Evolutionary conservation across 2,113 vertebrate genomes (phyloP).

Genomic region (Paradisaea rubra): DNA sequence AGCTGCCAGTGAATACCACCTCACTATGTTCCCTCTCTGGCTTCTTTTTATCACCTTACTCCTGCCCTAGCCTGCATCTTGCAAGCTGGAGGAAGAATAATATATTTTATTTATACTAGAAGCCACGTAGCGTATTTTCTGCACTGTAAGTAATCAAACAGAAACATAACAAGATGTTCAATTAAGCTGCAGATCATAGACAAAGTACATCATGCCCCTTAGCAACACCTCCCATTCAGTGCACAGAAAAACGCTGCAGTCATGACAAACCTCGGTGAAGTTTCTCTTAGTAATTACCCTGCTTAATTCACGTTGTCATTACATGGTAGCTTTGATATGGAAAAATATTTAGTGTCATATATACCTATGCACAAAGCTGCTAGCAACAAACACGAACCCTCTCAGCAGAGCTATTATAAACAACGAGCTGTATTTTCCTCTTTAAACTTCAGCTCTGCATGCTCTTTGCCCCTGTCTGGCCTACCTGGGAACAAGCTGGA

Average conservation of each 20-base stretch:
- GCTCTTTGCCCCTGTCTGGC: background rate
- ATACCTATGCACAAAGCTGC: background rate
- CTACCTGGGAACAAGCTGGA: background rate
- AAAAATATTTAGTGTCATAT: background rate
- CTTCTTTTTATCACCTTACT: background rate
- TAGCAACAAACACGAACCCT: background rate
- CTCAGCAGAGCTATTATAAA: background rate
- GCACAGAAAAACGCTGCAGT: background rate
- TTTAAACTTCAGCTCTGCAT: background rate
- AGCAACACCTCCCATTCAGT: background rate
- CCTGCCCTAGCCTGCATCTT: background rate
- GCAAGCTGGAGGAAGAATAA: background rate
- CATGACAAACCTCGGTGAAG: background rate
- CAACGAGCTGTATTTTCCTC: rapidly evolving
- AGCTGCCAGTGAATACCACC: background rate
- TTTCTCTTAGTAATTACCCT: constrained; percentile 5
- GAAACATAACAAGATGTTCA: constrained; percentile 6
- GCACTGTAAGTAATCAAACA: background rate
- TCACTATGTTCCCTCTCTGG: background rate
- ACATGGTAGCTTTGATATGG: background rate
- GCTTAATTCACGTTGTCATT: background rate
- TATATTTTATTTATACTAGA: background rate
- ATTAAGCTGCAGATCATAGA: background rate
- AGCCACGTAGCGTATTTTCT: background rate
- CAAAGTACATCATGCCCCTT: background rate